Conservation (phyloP, 2,888 invertebrate genomes). For the Phania funesta region DNA sequence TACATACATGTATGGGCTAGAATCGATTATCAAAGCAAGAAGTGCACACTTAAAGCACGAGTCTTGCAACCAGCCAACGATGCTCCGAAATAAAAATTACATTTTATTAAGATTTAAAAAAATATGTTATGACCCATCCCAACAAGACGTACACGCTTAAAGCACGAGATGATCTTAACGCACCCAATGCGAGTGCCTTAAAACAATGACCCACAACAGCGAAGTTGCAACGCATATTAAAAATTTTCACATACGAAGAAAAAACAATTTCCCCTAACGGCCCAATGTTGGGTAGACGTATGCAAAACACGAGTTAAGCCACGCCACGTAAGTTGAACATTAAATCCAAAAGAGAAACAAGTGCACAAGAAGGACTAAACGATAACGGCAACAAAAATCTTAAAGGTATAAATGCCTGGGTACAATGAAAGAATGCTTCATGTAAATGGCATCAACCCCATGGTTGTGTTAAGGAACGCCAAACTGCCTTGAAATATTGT, state of each 20-base stretch:
- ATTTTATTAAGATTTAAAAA: neutral
- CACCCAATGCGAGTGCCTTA: slow-evolving; percentile 25
- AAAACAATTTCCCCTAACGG: neutral
- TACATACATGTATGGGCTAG: neutral
- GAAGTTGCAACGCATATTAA: neutral
- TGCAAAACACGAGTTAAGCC: slow-evolving; percentile 59
- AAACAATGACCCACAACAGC: slow-evolving; percentile 29
- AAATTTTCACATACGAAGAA: neutral
- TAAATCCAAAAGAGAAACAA: slow-evolving; percentile 38
- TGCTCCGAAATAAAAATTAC: neutral
- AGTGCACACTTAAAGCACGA: slow-evolving; percentile 10
- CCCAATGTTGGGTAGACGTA: slow-evolving; percentile 51
- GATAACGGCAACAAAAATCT: neutral
- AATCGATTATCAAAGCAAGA: neutral
- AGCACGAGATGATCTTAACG: slow-evolving; percentile 47
- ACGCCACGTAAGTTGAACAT: neutral
- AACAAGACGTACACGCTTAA: slow-evolving; percentile 41
- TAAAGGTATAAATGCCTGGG: neutral
- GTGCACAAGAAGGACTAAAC: slow-evolving; percentile 31
- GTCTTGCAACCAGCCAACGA: neutral
- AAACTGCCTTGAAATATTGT: slow-evolving; percentile 48
- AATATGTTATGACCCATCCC: neutral
- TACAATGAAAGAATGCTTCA: neutral
- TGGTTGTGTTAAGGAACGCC: slow-evolving; percentile 4
- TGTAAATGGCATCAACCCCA: slow-evolving; percentile 32